Conservation (phyloP, 2,888 invertebrate genomes). For the Conops quadrifasciatus region DNA sequence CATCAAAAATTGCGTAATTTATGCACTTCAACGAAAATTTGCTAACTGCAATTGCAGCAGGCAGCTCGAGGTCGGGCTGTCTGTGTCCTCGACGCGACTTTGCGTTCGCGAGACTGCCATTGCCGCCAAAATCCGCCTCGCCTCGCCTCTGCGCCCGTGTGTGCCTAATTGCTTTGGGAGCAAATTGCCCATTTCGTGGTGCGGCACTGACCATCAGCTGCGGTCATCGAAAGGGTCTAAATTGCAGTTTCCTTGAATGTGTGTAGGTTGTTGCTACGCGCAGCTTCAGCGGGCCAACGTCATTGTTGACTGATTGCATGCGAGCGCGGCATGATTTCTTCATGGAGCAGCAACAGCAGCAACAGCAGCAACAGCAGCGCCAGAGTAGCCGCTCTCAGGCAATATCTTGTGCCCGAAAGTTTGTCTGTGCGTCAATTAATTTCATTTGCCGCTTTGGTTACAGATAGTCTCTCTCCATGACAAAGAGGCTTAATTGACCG, state of each 20-base stretch:
- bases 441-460: slow-evolving; percentile 8
- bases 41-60: slow-evolving; percentile 28
- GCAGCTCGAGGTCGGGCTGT: neutral
- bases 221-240: slow-evolving; percentile 27
- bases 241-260: slow-evolving; percentile 30
- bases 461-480: neutral
- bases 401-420: neutral
- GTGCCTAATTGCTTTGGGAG: slow-evolving; percentile 29
- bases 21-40: slow-evolving; percentile 35
- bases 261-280: neutral
- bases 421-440: slow-evolving; percentile 7
- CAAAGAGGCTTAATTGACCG: neutral
- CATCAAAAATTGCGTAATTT: slow-evolving; percentile 28
- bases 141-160: neutral
- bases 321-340: slow-evolving; percentile 18
- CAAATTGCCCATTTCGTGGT: slow-evolving; percentile 35
- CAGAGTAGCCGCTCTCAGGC: neutral
- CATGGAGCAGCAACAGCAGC: neutral
- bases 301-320: slow-evolving; percentile 24
- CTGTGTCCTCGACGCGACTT: neutral
- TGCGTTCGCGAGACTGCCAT: neutral
- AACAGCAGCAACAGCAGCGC: neutral
- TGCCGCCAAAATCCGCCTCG: no score
- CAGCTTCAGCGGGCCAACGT: neutral
- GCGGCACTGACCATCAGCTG: slow-evolving; percentile 18